Conservation (phyloP, 1,140 invertebrate species). For the Rhyzopertha dominica region DNA sequence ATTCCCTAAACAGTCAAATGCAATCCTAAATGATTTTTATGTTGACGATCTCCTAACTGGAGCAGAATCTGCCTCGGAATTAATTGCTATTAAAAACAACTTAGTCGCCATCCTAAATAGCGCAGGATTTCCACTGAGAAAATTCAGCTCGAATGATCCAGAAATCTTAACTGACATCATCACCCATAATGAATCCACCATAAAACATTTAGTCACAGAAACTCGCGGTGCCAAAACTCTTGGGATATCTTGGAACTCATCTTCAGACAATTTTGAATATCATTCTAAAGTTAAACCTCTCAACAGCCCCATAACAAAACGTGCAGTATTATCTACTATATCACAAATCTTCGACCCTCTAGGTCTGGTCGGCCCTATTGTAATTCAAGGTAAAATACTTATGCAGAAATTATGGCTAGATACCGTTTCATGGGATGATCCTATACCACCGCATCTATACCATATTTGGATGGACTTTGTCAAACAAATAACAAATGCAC, state of each 20-base stretch:
- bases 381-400: conserved; percentile 6
- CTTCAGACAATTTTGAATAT: not conserved
- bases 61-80: not conserved
- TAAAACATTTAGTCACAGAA: not conserved
- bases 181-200: not conserved
- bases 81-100: too few relatives aligned
- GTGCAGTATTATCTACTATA: not conserved
- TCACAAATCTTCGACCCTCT: conserved; percentile 23
- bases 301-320: not conserved
- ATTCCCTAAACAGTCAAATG: conserved; percentile 18
- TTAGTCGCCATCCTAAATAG: too few relatives aligned
- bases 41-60: conserved; percentile 35
- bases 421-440: not conserved
- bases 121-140: too few relatives aligned
- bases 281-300: not conserved
- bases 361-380: not conserved
- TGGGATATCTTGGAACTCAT: not conserved
- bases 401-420: conserved; percentile 4
- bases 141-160: not conserved
- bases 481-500: too few relatives aligned
- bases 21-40: conserved; percentile 32
- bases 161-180: not conserved
- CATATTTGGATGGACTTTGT: not conserved
- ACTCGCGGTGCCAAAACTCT: not conserved
- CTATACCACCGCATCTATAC: not conserved